Evolutionary conservation across 2,797 vertebrate genomes (phyloP).

Genomic region (Mormyrops attenuatus): DNA sequence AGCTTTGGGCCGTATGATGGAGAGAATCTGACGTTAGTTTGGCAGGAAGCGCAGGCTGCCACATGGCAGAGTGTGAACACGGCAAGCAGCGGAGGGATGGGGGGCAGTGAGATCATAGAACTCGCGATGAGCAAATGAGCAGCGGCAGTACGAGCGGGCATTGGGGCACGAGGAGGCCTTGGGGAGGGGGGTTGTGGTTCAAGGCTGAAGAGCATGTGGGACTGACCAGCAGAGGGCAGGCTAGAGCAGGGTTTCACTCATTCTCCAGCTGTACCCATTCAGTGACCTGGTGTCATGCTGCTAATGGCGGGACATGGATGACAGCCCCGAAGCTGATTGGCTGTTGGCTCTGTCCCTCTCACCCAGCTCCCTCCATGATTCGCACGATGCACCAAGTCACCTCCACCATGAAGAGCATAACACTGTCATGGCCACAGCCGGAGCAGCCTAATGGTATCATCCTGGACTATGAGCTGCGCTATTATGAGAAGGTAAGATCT

Average conservation of each 20-base stretch:
- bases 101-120: background rate
- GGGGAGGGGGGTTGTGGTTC: background rate
- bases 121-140: background rate
- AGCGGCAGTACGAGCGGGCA: background rate
- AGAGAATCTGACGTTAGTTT: background rate
- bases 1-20: background rate
- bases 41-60: background rate
- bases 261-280: background rate
- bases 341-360: background rate
- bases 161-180: background rate
- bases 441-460: slow-evolving; percentile 98
- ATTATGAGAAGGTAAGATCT: slow-evolving; percentile 85
- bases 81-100: background rate
- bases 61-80: background rate
- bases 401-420: slow-evolving; percentile 96
- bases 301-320: background rate
- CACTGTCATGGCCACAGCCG: slow-evolving; percentile 92
- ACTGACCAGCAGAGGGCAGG: background rate
- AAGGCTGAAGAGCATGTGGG: background rate
- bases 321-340: background rate
- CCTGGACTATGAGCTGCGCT: slow-evolving; percentile 93
- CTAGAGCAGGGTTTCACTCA: background rate
- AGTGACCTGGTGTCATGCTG: background rate
- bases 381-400: slow-evolving; percentile 99
- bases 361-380: slow-evolving; percentile 86